Evolutionary conservation across 2,888 invertebrate genomes (phyloP).

Genomic region (Alloplasta piceator): DNA sequence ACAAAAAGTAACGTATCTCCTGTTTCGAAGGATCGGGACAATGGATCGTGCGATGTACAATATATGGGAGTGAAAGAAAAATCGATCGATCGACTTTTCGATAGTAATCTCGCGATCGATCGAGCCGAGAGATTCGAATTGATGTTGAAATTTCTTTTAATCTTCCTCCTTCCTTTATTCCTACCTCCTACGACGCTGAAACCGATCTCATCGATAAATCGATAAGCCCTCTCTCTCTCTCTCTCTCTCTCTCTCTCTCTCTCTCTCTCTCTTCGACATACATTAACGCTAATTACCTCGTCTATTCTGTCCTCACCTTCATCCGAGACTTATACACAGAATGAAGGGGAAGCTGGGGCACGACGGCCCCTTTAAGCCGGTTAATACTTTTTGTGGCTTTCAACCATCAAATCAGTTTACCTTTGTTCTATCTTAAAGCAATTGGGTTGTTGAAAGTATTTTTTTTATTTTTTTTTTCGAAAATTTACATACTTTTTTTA

Average conservation of each 20-base stretch:
- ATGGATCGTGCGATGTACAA: too few species aligned
- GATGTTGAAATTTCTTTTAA: constrained; percentile 38
- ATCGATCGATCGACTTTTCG: constrained; percentile 45
- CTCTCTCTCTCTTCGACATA: constrained; percentile 17
- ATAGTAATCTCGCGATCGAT: constrained; percentile 32
- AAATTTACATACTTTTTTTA: too few species aligned
- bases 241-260: neutral
- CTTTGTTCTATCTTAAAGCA: too few species aligned
- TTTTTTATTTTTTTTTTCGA: too few species aligned
- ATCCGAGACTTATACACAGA: constrained; percentile 7
- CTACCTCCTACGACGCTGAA: constrained; percentile 29
- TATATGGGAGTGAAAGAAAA: neutral
- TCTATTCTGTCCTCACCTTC: constrained; percentile 56
- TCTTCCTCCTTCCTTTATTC: constrained; percentile 3
- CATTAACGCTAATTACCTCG: constrained; percentile 53
- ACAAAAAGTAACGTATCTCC: neutral
- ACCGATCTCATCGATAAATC: constrained; percentile 43
- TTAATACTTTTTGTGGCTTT: too few species aligned
- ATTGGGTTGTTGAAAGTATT: too few species aligned
- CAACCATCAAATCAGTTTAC: too few species aligned
- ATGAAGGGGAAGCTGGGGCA: too few species aligned
- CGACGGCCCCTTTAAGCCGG: too few species aligned
- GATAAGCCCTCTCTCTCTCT: constrained; percentile 20
- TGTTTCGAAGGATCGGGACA: too few species aligned
- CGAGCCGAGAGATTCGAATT: constrained; percentile 10